A percentile compares a stretch with the other conserved stretches of the same genome.
phyloP scores from a whole-genome alignment of 30 jellyfish, hydroid and myxozoan genomes.

The Cassiopea xamachana region DNA sequence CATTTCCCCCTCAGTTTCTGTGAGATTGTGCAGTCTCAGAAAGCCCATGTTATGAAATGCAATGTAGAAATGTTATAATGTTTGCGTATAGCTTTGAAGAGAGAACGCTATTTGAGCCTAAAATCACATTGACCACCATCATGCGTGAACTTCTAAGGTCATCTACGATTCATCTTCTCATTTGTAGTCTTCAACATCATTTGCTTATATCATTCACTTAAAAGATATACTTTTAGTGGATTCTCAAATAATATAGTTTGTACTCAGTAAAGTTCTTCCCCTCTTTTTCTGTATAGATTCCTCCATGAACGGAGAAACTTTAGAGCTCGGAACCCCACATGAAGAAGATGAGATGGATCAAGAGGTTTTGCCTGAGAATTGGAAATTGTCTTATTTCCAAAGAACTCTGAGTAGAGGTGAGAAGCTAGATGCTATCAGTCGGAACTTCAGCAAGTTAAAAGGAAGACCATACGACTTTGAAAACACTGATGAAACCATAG shows the following conservation, averaged over 20 bases:
- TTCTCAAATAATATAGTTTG: too few species aligned
- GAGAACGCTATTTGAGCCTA: too few species aligned
- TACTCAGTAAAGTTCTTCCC: background rate
- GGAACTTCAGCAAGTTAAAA: constrained; percentile 54
- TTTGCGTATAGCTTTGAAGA: too few species aligned
- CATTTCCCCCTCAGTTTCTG: too few species aligned
- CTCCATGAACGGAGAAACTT: background rate
- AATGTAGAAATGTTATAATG: too few species aligned
- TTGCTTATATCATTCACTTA: background rate
- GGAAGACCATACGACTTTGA: constrained; percentile 60
- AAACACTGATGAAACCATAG: background rate
- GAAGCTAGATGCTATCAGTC: constrained; percentile 71
- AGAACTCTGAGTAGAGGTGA: constrained; percentile 70
- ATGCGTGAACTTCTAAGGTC: too few species aligned
- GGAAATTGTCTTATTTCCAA: constrained; percentile 87
- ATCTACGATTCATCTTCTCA: too few species aligned
- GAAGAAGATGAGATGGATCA: constrained; percentile 37
- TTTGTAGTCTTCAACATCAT: background rate
- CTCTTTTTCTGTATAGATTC: background rate
- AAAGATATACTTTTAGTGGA: background rate
- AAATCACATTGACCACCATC: too few species aligned
- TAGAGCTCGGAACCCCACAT: background rate
- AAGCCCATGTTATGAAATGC: too few species aligned
- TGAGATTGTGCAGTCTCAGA: too few species aligned
- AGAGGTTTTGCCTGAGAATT: constrained; percentile 36